These are phyloP conservation scores for Drosophila limbata DNA, from an alignment of 2,888 invertebrate genomes.

Conservation along the genomic window DNA sequence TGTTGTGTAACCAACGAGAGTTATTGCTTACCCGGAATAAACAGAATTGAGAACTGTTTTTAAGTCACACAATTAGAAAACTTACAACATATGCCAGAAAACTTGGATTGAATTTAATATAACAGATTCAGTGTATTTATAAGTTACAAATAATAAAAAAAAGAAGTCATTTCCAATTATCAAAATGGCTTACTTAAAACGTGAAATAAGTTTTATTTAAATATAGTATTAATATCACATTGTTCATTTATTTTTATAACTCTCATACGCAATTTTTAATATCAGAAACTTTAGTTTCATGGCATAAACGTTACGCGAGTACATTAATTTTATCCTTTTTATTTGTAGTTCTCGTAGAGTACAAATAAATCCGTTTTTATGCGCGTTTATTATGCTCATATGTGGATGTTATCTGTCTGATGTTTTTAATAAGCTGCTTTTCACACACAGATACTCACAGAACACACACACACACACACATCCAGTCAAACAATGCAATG, in stretches of 20 bases:
- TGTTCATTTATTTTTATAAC: no score
- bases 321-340: not conserved
- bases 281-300: not conserved
- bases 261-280: not conserved
- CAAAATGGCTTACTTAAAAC: no score
- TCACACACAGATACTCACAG: constrained; percentile 6
- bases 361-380: not conserved
- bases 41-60: not conserved
- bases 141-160: not conserved
- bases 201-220: no score
- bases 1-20: constrained; percentile 12
- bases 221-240: no score
- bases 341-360: not conserved
- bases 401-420: constrained; percentile 2
- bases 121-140: not conserved
- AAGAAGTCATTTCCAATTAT: no score
- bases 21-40: constrained; percentile 10
- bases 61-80: not conserved
- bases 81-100: not conserved
- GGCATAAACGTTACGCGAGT: not conserved
- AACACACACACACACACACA: not conserved
- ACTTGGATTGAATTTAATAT: not conserved
- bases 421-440: constrained; percentile 52
- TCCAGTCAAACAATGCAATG: constrained; percentile 3
- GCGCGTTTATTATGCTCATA: not conserved